These are phyloP conservation scores for Chaetoderma sp. DNA, from an alignment of 2,888 invertebrate species.

Conservation along the genomic window DNA sequence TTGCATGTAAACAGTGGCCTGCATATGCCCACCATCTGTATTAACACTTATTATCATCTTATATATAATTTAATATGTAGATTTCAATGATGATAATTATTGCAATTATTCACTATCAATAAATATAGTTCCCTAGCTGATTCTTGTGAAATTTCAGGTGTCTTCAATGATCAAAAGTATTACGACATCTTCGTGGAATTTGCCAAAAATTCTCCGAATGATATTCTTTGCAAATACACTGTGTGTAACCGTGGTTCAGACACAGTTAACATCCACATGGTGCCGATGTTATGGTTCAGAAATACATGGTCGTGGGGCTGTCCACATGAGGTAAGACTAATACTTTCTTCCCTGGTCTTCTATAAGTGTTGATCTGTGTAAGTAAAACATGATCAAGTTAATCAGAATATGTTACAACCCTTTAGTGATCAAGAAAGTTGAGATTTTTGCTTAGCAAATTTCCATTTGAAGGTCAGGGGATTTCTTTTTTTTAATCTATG, in stretches of 20 bases:
- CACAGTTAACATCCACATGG: conserved; percentile 45
- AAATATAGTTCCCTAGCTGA: too few species aligned
- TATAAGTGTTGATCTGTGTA: not conserved
- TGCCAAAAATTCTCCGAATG: conserved; percentile 50
- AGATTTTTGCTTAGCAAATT: too few species aligned
- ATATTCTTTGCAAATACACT: conserved; percentile 53
- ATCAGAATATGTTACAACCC: not conserved
- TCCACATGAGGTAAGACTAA: conserved; percentile 55
- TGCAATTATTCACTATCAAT: too few species aligned
- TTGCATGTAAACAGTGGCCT: too few species aligned
- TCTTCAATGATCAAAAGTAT: conserved; percentile 53
- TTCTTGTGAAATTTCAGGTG: conserved; percentile 47
- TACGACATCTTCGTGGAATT: conserved; percentile 65
- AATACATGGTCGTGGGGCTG: conserved; percentile 64
- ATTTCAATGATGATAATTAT: too few species aligned
- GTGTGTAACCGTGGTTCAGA: conserved; percentile 51
- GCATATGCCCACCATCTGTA: too few species aligned
- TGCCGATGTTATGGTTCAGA: conserved; percentile 64
- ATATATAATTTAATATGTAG: too few species aligned
- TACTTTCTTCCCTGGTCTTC: not conserved
- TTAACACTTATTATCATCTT: too few species aligned
- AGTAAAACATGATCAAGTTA: not conserved
- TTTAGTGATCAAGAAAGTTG: too few species aligned
- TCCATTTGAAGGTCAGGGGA: too few species aligned
- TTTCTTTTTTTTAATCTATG: too few species aligned